These are phyloP conservation scores for Rhopalosiphum padi DNA, from an alignment of 1,140 invertebrate genomes.

Conservation along the genomic window DNA sequence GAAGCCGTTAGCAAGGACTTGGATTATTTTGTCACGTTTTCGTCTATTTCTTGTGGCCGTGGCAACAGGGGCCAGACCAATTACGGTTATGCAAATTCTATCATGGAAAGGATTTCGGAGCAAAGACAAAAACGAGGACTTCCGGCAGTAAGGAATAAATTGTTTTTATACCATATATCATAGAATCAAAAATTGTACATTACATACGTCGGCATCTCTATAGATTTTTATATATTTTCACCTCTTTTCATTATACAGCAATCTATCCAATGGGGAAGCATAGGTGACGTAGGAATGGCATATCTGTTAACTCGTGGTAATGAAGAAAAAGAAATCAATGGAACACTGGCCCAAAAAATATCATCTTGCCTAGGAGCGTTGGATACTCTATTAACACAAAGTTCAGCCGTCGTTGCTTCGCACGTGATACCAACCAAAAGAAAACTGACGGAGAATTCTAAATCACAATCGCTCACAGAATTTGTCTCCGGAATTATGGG, in stretches of 20 bases:
- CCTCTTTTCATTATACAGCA: not conserved
- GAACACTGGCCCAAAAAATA: conserved; percentile 53
- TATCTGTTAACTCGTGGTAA: conserved; percentile 34
- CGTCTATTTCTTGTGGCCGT: conserved; percentile 59
- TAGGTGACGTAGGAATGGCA: conserved; percentile 58
- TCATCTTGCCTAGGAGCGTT: conserved; percentile 42
- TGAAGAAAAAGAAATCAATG: conserved; percentile 52
- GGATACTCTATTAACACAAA: conserved; percentile 35
- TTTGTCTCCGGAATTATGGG: conserved; percentile 47
- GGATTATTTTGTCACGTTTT: conserved; percentile 61
- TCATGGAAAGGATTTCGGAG: conserved; percentile 61
- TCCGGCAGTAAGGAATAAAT: conserved; percentile 54
- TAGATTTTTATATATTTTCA: not conserved
- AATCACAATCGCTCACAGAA: conserved; percentile 31
- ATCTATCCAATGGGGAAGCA: conserved; percentile 58
- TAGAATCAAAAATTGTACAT: not conserved
- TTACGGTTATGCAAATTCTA: conserved; percentile 61
- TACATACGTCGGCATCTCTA: not conserved
- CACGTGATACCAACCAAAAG: conserved; percentile 55
- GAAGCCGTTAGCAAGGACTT: conserved; percentile 58
- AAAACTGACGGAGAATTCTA: not conserved
- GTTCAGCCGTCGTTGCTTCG: conserved; percentile 21
- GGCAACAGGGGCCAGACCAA: conserved; percentile 61
- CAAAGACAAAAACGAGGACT: conserved; percentile 58
- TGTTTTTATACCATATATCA: not conserved